Conservation (phyloP, 2,888 invertebrate species). For the Euclidia mi region DNA sequence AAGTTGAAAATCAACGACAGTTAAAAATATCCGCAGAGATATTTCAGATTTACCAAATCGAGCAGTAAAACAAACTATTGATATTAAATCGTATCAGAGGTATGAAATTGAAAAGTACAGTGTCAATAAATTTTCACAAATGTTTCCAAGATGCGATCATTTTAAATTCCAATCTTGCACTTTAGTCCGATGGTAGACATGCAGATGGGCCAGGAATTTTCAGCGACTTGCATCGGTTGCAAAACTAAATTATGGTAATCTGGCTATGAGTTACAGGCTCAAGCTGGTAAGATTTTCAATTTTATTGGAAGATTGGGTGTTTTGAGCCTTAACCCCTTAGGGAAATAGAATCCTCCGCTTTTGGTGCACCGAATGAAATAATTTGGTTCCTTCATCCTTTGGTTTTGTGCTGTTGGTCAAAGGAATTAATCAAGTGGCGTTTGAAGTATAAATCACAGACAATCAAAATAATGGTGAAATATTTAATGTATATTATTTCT, state of each 20-base stretch:
- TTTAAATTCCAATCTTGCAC: conserved; percentile 83
- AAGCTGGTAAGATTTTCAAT: conserved; percentile 74
- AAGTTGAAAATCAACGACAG: too few relatives aligned
- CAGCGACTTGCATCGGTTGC: conserved; percentile 81
- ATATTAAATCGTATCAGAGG: conserved; percentile 31
- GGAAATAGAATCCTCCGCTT: conserved; percentile 60
- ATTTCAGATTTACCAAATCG: conserved; percentile 1
- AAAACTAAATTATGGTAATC: conserved; percentile 83
- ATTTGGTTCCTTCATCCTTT: conserved; percentile 52
- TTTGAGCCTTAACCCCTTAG: conserved; percentile 57
- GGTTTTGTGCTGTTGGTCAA: conserved; percentile 45
- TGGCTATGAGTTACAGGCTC: conserved; percentile 79
- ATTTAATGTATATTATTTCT: not conserved
- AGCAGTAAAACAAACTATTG: conserved; percentile 8
- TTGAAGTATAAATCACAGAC: conserved; percentile 2
- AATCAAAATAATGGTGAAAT: not conserved
- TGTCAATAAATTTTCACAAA: conserved; percentile 65
- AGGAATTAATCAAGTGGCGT: conserved; percentile 35
- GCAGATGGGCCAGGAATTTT: conserved; percentile 79
- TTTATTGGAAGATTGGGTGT: conserved; percentile 70
- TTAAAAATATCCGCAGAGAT: too few relatives aligned
- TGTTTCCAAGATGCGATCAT: conserved; percentile 72
- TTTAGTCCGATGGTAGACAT: conserved; percentile 73
- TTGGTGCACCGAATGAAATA: conserved; percentile 57
- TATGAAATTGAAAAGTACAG: conserved; percentile 39